A percentile compares a stretch with the other conserved stretches of the same genome.
phyloP scores from a whole-genome alignment of 2,113 vertebrate genomes.

The Tragelaphus buxtoni region DNA sequence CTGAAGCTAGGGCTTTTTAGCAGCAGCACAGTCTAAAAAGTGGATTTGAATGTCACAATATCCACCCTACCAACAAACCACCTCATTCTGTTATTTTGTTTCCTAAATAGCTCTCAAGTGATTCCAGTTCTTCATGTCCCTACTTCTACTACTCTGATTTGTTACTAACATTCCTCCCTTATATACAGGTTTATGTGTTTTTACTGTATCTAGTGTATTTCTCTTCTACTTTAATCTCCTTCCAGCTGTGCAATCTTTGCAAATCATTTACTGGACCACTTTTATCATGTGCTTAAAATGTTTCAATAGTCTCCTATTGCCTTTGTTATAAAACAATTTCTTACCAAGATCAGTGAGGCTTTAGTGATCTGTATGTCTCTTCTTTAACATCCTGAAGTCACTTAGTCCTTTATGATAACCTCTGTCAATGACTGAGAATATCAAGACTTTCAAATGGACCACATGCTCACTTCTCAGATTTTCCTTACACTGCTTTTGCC shows the following conservation, averaged over 20 bases:
- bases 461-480: background rate
- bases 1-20: background rate
- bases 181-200: background rate
- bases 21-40: background rate
- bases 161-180: background rate
- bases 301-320: background rate
- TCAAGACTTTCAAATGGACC: background rate
- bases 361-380: background rate
- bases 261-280: background rate
- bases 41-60: background rate
- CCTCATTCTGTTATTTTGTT: background rate
- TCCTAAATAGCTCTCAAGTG: background rate
- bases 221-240: background rate
- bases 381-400: background rate
- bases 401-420: background rate
- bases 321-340: background rate
- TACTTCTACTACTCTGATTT: background rate
- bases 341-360: background rate
- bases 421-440: background rate
- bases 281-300: background rate
- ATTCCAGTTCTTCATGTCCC: background rate
- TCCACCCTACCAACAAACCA: background rate
- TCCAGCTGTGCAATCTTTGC: background rate
- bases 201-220: background rate
- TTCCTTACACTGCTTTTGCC: background rate